These are phyloP conservation scores for Daboia siamensis DNA, from an alignment of 2,113 vertebrate genomes.

Conservation along the genomic window DNA sequence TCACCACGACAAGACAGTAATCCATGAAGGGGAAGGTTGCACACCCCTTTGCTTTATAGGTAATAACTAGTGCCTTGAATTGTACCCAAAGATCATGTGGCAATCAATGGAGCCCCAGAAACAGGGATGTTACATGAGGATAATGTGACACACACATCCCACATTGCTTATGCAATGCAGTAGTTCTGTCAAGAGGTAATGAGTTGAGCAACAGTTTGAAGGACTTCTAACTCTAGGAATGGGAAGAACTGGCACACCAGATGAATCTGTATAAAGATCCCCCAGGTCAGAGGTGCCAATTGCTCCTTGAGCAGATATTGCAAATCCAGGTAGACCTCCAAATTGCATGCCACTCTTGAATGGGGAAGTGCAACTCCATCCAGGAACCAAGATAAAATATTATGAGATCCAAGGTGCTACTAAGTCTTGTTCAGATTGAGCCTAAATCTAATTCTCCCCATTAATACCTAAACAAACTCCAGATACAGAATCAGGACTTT, in stretches of 20 bases:
- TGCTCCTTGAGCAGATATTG: not conserved
- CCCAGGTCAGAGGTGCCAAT: not conserved
- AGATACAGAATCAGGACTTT: not conserved
- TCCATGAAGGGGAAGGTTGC: not conserved
- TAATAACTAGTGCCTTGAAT: not conserved
- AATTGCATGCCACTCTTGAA: not conserved
- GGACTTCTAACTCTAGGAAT: not conserved
- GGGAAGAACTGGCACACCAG: not conserved
- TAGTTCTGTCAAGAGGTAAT: not conserved
- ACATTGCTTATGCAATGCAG: not conserved
- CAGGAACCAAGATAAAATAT: not conserved
- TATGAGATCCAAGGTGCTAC: not conserved
- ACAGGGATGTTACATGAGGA: not conserved
- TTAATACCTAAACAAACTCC: not conserved
- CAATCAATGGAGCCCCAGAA: not conserved
- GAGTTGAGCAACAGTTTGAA: not conserved
- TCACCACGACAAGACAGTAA: too few relatives aligned
- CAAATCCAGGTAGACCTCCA: not conserved
- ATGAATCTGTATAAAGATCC: not conserved
- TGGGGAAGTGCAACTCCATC: not conserved
- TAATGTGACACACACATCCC: not conserved
- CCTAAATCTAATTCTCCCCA: not conserved
- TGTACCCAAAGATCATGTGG: not conserved
- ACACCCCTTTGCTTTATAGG: too few relatives aligned
- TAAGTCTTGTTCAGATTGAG: not conserved